Percentiles rank a stretch among this genome's conserved stretches.
Evolutionary conservation across 2,888 invertebrate species (phyloP).

Genomic region (Thysanoteuthis rhombus): DNA sequence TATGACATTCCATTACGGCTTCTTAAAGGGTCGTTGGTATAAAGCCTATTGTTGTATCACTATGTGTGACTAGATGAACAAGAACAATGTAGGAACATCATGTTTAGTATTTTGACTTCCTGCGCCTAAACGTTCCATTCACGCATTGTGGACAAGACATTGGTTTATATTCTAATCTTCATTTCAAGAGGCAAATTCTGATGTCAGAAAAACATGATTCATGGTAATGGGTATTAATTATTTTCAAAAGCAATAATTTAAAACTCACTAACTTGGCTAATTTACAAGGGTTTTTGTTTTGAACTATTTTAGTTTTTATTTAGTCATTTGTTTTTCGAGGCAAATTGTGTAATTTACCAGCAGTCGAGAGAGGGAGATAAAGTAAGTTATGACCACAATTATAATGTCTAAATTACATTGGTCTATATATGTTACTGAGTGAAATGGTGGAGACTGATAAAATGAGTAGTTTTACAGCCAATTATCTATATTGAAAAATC

Average conservation of each 20-base stretch:
- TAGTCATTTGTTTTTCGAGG: neutral
- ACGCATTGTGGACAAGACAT: neutral
- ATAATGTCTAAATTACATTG: neutral
- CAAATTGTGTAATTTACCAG: neutral
- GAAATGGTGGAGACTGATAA: no score
- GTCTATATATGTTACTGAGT: neutral
- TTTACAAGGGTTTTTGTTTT: neutral
- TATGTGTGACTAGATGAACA: no score
- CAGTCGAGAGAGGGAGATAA: neutral
- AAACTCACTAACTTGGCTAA: neutral
- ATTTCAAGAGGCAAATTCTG: neutral
- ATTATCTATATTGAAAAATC: no score
- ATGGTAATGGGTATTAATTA: neutral
- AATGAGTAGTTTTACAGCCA: no score
- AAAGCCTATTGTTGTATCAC: neutral
- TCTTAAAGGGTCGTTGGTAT: neutral
- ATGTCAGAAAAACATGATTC: neutral
- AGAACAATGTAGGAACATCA: no score
- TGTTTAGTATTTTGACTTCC: neutral
- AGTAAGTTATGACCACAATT: neutral
- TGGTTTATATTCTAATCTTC: neutral
- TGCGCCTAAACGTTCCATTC: neutral
- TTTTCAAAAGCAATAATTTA: neutral
- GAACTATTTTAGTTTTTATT: no score
- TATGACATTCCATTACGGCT: neutral